phyloP scores from a whole-genome alignment of 2,888 invertebrate genomes.

The Tigriopus californicus region DNA sequence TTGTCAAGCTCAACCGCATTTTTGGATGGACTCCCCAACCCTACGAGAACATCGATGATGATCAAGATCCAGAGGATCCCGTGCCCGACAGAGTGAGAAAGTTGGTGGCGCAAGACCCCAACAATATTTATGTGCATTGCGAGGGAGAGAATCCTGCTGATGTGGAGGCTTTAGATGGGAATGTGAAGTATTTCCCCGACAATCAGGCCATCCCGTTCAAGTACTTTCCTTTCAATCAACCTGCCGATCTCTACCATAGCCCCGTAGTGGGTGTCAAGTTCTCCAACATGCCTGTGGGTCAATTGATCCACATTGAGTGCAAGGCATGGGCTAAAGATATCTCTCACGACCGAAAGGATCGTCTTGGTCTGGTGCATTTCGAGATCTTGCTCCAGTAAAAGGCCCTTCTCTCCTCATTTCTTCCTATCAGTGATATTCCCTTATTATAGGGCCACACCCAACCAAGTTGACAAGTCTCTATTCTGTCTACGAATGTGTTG shows the following conservation, averaged over 20 bases:
- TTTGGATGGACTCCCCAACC: slow-evolving; percentile 26
- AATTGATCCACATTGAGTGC: slow-evolving; percentile 6
- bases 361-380: slow-evolving; percentile 3
- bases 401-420: background rate
- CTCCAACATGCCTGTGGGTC: background rate
- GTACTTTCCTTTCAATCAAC: slow-evolving; percentile 2
- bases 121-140: slow-evolving; percentile 6
- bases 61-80: background rate
- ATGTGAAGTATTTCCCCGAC: background rate
- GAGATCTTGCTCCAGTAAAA: background rate
- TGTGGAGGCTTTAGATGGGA: background rate
- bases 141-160: background rate
- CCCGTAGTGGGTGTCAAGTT: slow-evolving; percentile 4
- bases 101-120: background rate
- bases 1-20: slow-evolving; percentile 33
- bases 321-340: background rate
- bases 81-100: background rate
- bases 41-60: slow-evolving; percentile 16
- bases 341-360: slow-evolving; percentile 1
- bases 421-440: background rate
- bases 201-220: background rate
- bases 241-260: background rate
- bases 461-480: too few relatives aligned
- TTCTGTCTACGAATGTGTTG: too few relatives aligned
- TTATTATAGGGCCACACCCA: too few relatives aligned